A percentile compares a stretch with the other conserved stretches of the same genome.
phyloP scores from a whole-genome alignment of 2,888 invertebrate genomes.

The Caradrina clavipalpis region DNA sequence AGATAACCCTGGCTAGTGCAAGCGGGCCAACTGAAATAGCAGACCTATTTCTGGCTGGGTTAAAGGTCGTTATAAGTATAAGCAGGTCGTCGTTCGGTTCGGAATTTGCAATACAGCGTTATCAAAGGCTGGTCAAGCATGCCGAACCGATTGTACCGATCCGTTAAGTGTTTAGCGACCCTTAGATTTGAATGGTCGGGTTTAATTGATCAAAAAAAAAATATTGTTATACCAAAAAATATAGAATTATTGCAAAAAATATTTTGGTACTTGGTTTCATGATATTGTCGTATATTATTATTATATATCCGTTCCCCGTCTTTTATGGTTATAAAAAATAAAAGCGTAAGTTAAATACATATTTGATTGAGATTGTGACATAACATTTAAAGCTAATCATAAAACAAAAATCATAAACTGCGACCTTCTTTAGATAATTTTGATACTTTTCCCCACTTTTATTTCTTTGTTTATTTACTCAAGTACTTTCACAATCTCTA shows the following conservation, averaged over 20 bases:
- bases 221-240: not conserved
- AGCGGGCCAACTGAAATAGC: too few relatives aligned
- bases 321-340: not conserved
- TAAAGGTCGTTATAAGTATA: too few relatives aligned
- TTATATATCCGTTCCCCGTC: constrained; percentile 9
- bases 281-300: constrained; percentile 17
- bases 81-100: too few relatives aligned
- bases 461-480: constrained; percentile 10
- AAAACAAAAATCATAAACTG: not conserved
- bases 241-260: not conserved
- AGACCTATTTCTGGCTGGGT: too few relatives aligned
- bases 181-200: too few relatives aligned
- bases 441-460: not conserved
- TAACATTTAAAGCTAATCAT: constrained; percentile 2
- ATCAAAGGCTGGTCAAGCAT: too few relatives aligned
- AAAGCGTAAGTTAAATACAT: constrained; percentile 15
- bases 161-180: too few relatives aligned
- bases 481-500: constrained; percentile 57
- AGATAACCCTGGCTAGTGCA: too few relatives aligned
- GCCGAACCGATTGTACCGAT: too few relatives aligned
- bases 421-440: constrained; percentile 8
- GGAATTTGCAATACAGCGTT: too few relatives aligned
- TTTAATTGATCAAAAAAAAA: too few relatives aligned
- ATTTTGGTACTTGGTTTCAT: not conserved
- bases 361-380: constrained; percentile 63